A percentile compares a stretch with the other conserved stretches of the same genome.
These are phyloP conservation scores for Anisognathus igniventris DNA, from an alignment of 2,797 vertebrate genomes.

Conservation along the genomic window DNA sequence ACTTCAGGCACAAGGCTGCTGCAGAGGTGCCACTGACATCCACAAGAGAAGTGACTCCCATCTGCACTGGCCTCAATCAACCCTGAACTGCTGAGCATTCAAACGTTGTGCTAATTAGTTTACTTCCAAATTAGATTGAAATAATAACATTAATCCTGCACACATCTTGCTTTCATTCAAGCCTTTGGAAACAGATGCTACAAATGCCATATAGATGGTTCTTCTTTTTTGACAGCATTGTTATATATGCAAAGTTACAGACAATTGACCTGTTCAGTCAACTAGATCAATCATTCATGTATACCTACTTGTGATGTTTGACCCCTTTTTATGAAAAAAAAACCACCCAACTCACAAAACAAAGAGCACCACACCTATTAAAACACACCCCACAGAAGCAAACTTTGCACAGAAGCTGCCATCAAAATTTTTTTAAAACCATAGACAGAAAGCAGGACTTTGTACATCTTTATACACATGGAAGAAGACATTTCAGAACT, in stretches of 20 bases:
- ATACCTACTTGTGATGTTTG: neutral
- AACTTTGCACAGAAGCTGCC: neutral
- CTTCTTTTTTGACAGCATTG: neutral
- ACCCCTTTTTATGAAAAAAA: neutral
- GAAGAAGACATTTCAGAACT: neutral
- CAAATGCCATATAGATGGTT: neutral
- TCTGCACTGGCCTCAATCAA: neutral
- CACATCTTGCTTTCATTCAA: neutral
- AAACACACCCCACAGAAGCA: neutral
- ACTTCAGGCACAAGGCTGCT: neutral
- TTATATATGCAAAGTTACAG: neutral
- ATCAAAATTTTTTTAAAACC: neutral
- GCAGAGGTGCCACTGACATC: neutral
- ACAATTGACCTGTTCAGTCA: neutral
- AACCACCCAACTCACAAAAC: accelerated
- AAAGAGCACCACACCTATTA: neutral
- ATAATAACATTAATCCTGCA: neutral
- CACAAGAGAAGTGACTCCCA: neutral
- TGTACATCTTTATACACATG: neutral
- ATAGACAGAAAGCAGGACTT: neutral
- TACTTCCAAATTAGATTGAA: neutral
- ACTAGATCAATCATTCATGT: neutral
- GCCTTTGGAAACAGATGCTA: neutral
- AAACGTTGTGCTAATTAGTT: neutral
- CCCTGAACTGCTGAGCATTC: neutral